Evolutionary conservation across 2,797 vertebrate species (phyloP).

Genomic region (Delichon dasypus): DNA sequence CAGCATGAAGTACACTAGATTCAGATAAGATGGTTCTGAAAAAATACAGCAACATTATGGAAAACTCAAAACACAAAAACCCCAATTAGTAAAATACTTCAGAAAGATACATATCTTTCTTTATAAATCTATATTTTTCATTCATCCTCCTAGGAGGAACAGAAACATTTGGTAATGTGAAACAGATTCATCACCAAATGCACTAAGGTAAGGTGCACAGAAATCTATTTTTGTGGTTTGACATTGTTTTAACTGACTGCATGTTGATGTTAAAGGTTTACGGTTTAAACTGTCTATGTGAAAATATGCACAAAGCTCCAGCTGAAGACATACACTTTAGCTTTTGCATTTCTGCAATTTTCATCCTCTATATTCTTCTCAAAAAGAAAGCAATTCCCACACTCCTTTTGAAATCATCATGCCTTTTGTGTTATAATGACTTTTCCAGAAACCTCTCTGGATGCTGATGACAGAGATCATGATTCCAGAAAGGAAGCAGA

Average conservation of each 20-base stretch:
- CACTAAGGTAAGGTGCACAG: neutral
- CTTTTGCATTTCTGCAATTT: neutral
- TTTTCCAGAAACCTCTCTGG: conserved; percentile 29
- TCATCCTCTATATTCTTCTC: neutral
- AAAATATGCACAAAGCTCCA: neutral
- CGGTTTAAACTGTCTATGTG: neutral
- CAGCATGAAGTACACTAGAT: neutral
- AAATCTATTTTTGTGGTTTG: neutral
- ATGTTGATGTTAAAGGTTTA: neutral
- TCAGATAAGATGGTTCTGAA: neutral
- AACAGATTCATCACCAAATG: neutral
- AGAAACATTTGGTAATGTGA: neutral
- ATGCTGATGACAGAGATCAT: neutral
- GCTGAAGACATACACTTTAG: neutral
- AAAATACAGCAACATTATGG: neutral
- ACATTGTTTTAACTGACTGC: neutral
- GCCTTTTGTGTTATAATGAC: conserved; percentile 27
- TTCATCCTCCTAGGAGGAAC: neutral
- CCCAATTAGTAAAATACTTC: neutral
- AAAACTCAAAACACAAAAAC: neutral
- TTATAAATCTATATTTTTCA: neutral
- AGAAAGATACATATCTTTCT: neutral
- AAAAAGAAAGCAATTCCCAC: neutral
- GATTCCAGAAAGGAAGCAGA: conserved; percentile 9
- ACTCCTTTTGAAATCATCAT: neutral